Conservation (phyloP, 2,888 invertebrate genomes). For the Ectropis crepuscularia region DNA sequence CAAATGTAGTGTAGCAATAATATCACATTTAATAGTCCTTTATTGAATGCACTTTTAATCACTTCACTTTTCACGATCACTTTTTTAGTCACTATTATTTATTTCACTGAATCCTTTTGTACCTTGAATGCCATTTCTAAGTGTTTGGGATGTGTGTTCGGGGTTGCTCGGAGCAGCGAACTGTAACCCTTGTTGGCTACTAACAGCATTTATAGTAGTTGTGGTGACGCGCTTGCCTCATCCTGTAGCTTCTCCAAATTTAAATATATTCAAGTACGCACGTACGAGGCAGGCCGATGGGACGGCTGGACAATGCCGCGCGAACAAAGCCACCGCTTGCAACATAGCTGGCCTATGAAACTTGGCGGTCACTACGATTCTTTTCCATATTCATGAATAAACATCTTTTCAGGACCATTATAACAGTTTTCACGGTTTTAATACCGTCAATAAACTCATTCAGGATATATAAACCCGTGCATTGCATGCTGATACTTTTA, state of each 20-base stretch:
- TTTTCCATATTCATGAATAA: conserved; percentile 58
- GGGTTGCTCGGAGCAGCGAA: conserved; percentile 71
- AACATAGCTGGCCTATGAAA: conserved; percentile 70
- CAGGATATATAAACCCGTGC: conserved; percentile 44
- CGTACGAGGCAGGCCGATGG: conserved; percentile 72
- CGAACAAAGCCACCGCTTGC: conserved; percentile 78
- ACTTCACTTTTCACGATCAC: conserved; percentile 34
- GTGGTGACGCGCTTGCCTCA: conserved; percentile 72
- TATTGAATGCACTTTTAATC: conserved; percentile 17
- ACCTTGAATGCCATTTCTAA: conserved; percentile 79
- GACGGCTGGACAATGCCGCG: conserved; percentile 78
- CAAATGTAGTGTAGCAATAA: neutral
- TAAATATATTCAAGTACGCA: conserved; percentile 85
- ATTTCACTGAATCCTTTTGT: conserved; percentile 52
- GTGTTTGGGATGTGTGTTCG: conserved; percentile 66
- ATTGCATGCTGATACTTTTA: conserved; percentile 27
- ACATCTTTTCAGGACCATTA: conserved; percentile 61
- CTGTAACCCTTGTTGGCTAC: conserved; percentile 71
- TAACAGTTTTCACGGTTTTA: conserved; percentile 53
- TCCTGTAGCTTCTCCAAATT: conserved; percentile 83
- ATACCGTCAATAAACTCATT: conserved; percentile 45
- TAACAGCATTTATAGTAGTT: conserved; percentile 75
- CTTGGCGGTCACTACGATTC: conserved; percentile 72
- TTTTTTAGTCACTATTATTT: conserved; percentile 33
- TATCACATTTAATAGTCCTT: conserved; percentile 1